A percentile compares a stretch with the other conserved stretches of the same genome.
These are phyloP conservation scores for Terrapene triunguis DNA, from an alignment of 2,113 vertebrate genomes.

Conservation along the genomic window DNA sequence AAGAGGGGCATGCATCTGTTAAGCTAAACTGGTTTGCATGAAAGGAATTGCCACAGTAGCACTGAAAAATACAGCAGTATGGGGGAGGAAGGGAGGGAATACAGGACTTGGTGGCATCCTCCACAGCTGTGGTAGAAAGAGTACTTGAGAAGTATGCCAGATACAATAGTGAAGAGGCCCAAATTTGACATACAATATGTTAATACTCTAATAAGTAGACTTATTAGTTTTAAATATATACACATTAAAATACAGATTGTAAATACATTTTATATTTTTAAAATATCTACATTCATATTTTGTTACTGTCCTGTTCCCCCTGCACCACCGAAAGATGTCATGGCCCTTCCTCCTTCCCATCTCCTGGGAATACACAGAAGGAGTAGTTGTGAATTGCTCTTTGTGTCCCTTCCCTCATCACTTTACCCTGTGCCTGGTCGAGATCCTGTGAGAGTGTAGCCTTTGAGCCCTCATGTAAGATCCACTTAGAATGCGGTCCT, in stretches of 20 bases:
- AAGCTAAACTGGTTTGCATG: not conserved
- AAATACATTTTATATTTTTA: not conserved
- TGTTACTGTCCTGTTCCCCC: not conserved
- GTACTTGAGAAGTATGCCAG: not conserved
- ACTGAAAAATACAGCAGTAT: not conserved
- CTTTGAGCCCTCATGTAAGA: not conserved
- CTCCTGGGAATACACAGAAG: not conserved
- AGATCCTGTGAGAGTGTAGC: not conserved
- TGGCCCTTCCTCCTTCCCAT: not conserved
- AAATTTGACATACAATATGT: not conserved
- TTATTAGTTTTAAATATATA: not conserved
- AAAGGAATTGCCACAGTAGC: not conserved
- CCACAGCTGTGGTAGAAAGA: not conserved
- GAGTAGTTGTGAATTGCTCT: not conserved
- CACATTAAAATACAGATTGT: not conserved
- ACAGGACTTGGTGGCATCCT: not conserved
- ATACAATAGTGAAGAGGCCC: accelerated
- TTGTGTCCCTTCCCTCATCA: not conserved
- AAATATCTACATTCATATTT: not conserved
- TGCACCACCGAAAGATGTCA: not conserved
- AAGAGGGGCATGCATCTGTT: not conserved
- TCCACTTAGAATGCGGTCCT: not conserved
- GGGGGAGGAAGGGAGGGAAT: not conserved
- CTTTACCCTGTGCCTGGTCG: accelerated
- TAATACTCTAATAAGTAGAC: not conserved